phyloP scores from a whole-genome alignment of 2,113 vertebrate genomes.

The Entelurus aequoreus region DNA sequence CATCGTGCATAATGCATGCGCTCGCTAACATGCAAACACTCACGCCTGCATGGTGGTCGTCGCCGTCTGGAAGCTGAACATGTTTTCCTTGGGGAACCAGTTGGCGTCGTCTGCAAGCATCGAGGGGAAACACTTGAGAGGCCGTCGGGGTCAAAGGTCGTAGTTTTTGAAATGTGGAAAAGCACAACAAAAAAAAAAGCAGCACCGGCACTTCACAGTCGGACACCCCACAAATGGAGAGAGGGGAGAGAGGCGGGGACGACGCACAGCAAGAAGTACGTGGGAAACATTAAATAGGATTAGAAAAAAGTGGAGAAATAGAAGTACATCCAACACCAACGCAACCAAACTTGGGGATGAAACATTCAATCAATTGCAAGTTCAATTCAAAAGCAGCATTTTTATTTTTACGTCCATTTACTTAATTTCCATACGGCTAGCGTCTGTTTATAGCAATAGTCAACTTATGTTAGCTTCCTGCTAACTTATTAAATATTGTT shows the following conservation, averaged over 20 bases:
- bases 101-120: slow-evolving; percentile 83
- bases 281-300: slow-evolving; percentile 45
- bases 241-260: slow-evolving; percentile 51
- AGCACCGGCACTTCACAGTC: slow-evolving; percentile 57
- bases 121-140: slow-evolving; percentile 19
- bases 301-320: slow-evolving; percentile 48
- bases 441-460: too few relatives aligned
- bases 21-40: slow-evolving; percentile 63
- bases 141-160: slow-evolving; percentile 10
- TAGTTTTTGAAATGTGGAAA: slow-evolving; percentile 23
- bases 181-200: slow-evolving; percentile 33
- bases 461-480: too few relatives aligned
- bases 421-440: too few relatives aligned
- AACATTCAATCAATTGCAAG: not conserved
- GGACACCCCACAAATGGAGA: slow-evolving; percentile 64
- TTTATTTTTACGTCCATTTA: not conserved
- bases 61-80: slow-evolving; percentile 95
- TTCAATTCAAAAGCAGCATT: not conserved
- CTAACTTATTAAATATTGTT: too few relatives aligned
- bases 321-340: slow-evolving; percentile 66
- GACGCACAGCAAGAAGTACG: slow-evolving; percentile 64
- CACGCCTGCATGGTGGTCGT: slow-evolving; percentile 99
- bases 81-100: slow-evolving; percentile 97
- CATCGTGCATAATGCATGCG: too few relatives aligned
- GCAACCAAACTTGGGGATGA: slow-evolving; percentile 40